phyloP scores from a whole-genome alignment of 1,140 invertebrate genomes.

The Cherax destructor region DNA sequence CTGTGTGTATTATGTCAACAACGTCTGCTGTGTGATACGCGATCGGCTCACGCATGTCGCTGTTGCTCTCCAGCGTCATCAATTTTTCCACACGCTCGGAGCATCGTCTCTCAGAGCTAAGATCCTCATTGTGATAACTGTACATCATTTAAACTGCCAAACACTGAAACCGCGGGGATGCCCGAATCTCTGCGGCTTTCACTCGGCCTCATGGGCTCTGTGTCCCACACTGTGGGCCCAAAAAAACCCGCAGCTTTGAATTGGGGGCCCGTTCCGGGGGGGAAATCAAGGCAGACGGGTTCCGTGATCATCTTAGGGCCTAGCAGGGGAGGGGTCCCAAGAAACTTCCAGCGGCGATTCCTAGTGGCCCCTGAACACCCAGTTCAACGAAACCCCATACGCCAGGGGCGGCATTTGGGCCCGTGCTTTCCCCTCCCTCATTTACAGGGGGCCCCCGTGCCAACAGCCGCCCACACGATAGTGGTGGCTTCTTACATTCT shows the following conservation, averaged over 20 bases:
- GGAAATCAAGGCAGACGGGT: conserved; percentile 77
- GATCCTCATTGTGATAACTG: conserved; percentile 72
- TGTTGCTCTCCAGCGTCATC: conserved; percentile 69
- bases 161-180: conserved; percentile 63
- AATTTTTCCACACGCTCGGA: conserved; percentile 64
- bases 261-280: conserved; percentile 74
- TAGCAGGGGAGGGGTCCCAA: conserved; percentile 83
- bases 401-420: conserved; percentile 78
- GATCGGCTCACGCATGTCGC: conserved; percentile 67
- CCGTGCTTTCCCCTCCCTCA: conserved; percentile 85
- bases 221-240: conserved; percentile 79
- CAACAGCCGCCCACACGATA: conserved; percentile 57
- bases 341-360: conserved; percentile 82
- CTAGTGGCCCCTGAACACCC: conserved; percentile 82
- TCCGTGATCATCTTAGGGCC: conserved; percentile 73
- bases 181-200: conserved; percentile 67
- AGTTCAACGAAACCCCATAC: conserved; percentile 76
- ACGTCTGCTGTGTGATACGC: conserved; percentile 72
- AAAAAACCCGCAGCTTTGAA: conserved; percentile 83
- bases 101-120: conserved; percentile 70
- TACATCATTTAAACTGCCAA: conserved; percentile 71
- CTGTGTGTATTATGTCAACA: conserved; percentile 69
- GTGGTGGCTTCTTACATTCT: conserved; percentile 46
- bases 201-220: conserved; percentile 70
- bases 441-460: too few species aligned